phyloP scores from a whole-genome alignment of 2,888 invertebrate genomes.

The Seira ritae region DNA sequence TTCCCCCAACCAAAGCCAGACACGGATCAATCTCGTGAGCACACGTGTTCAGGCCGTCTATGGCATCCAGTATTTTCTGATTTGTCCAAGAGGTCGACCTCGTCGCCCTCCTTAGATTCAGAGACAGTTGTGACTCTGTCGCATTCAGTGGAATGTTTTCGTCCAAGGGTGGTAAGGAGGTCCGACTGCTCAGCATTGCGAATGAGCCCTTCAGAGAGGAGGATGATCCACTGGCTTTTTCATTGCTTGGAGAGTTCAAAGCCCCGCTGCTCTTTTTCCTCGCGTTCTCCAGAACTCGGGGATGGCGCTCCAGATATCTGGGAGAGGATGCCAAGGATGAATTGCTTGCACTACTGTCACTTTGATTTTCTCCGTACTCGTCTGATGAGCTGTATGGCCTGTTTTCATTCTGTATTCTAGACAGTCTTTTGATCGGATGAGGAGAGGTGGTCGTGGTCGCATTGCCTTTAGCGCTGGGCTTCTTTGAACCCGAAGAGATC shows the following conservation, averaged over 20 bases:
- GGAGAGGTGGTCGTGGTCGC: not conserved
- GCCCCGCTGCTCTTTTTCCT: slow-evolving; percentile 26
- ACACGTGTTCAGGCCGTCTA: slow-evolving; percentile 50
- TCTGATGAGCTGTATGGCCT: not conserved
- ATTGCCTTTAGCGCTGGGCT: not conserved
- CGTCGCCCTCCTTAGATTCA: slow-evolving; percentile 48
- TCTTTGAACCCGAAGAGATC: not conserved
- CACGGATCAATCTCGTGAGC: slow-evolving; percentile 51
- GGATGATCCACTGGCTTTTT: not conserved
- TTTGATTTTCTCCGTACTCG: slow-evolving; percentile 40
- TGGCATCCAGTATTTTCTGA: slow-evolving; percentile 57
- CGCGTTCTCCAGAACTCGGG: slow-evolving; percentile 18
- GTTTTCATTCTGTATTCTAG: not conserved
- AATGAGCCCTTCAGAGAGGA: slow-evolving; percentile 36
- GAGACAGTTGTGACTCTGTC: slow-evolving; percentile 47
- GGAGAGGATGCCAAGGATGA: slow-evolving; percentile 56
- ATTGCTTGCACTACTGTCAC: slow-evolving; percentile 44
- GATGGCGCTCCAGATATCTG: slow-evolving; percentile 51
- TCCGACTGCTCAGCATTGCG: slow-evolving; percentile 42
- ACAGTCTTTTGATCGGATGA: not conserved
- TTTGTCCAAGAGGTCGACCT: slow-evolving; percentile 56
- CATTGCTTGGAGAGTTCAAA: not conserved
- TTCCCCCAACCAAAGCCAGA: slow-evolving; percentile 32
- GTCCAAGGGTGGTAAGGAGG: slow-evolving; percentile 45
- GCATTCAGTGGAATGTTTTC: slow-evolving; percentile 44